Evolutionary conservation across 1,140 invertebrate species (phyloP).

Genomic region (Mizuhopecten yessoensis): DNA sequence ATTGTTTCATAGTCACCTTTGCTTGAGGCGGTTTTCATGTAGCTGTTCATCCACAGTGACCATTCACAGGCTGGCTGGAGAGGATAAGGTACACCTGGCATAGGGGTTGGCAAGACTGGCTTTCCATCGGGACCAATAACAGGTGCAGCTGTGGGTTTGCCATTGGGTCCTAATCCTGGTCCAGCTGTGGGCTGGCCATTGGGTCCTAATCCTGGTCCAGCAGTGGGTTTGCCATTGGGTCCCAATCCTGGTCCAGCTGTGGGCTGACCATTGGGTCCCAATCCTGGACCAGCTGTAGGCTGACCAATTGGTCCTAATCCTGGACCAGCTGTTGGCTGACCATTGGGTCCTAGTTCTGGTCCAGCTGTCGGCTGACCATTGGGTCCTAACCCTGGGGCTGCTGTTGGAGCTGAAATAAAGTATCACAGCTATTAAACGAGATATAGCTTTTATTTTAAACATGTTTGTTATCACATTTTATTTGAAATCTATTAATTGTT

Average conservation of each 20-base stretch:
- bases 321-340: conserved; percentile 50
- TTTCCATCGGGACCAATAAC: background rate
- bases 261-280: background rate
- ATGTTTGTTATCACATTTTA: no score
- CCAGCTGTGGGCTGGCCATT: conserved; percentile 31
- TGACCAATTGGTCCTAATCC: background rate
- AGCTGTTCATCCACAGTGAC: conserved; percentile 73
- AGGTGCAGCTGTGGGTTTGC: background rate
- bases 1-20: conserved; percentile 73
- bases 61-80: conserved; percentile 67
- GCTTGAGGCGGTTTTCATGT: conserved; percentile 54
- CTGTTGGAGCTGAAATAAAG: conserved; percentile 22
- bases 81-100: conserved; percentile 56
- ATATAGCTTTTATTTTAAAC: no score
- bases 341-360: conserved; percentile 29
- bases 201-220: conserved; percentile 35
- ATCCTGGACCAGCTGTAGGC: conserved; percentile 52
- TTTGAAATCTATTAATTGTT: no score
- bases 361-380: conserved; percentile 47
- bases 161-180: background rate
- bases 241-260: conserved; percentile 48
- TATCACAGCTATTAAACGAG: no score
- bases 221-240: conserved; percentile 2
- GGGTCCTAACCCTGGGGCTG: conserved; percentile 42
- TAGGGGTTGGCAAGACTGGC: conserved; percentile 9